A percentile compares a stretch with the other conserved stretches of the same genome.
These are phyloP conservation scores for Oligia fasciuncula DNA, from an alignment of 2,888 invertebrate species.

Conservation along the genomic window DNA sequence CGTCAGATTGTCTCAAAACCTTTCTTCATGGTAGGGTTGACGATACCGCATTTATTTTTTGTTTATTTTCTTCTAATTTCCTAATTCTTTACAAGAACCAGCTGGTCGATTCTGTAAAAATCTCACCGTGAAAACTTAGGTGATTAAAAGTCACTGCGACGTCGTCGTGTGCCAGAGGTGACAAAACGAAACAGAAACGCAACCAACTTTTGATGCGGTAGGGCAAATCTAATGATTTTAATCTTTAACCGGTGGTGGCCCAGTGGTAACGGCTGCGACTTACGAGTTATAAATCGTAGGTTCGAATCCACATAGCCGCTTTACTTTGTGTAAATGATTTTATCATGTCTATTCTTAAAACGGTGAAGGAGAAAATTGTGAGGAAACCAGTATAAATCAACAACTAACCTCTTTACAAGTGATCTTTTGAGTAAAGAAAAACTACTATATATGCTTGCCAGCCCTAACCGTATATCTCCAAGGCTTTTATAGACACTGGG, in stretches of 20 bases:
- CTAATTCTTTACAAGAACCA: neutral
- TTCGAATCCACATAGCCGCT: too few relatives aligned
- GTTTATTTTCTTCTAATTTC: neutral
- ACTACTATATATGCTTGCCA: slow-evolving; percentile 18
- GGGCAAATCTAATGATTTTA: too few relatives aligned
- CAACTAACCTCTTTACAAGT: neutral
- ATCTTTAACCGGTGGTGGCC: too few relatives aligned
- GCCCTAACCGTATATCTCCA: slow-evolving; percentile 52
- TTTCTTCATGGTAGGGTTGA: slow-evolving; percentile 53
- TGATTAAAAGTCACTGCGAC: neutral
- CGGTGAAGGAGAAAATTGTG: neutral
- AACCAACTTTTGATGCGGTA: neutral
- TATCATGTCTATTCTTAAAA: neutral
- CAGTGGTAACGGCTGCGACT: too few relatives aligned
- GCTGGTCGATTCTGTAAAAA: neutral
- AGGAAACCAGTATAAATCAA: neutral
- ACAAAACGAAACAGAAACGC: neutral
- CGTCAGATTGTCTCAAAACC: slow-evolving; percentile 70
- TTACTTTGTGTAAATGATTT: too few relatives aligned
- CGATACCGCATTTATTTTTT: neutral
- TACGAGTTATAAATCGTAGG: too few relatives aligned
- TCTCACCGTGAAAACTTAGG: too few relatives aligned
- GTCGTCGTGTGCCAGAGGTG: neutral
- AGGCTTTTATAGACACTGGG: slow-evolving; percentile 60
- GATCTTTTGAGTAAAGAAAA: neutral